These are phyloP conservation scores for Cryptocheilus praepositus DNA, from an alignment of 2,888 invertebrate genomes.

Conservation along the genomic window DNA sequence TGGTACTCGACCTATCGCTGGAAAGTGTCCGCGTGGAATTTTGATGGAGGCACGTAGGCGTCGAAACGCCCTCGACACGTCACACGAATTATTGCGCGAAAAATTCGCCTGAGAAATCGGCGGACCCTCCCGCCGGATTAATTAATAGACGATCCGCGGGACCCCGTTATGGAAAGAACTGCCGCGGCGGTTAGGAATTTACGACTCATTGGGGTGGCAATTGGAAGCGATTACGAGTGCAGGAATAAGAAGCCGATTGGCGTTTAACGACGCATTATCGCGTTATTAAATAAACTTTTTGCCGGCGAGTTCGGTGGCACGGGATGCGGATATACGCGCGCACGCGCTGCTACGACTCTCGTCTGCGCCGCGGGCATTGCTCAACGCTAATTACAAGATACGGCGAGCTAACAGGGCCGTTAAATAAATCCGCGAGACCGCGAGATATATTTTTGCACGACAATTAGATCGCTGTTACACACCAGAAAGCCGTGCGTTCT, in stretches of 20 bases:
- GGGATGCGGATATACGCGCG: background rate
- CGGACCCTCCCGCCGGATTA: too few relatives aligned
- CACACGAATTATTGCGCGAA: too few relatives aligned
- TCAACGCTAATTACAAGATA: constrained; percentile 28
- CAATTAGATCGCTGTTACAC: constrained; percentile 34
- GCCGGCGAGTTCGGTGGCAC: background rate
- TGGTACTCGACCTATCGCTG: constrained; percentile 17
- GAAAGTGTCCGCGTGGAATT: constrained; percentile 14
- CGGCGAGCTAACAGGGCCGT: constrained; percentile 9
- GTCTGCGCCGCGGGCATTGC: constrained; percentile 15
- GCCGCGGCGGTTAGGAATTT: background rate
- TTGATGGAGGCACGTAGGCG: constrained; percentile 11
- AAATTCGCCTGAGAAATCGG: too few relatives aligned
- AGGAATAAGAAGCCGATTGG: too few relatives aligned
- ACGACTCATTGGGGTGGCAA: background rate
- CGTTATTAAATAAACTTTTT: constrained; percentile 5
- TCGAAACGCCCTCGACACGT: too few relatives aligned
- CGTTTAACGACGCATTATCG: background rate
- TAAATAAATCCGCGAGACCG: constrained; percentile 24
- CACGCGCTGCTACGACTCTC: constrained; percentile 10
- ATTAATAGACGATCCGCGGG: too few relatives aligned
- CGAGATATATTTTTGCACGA: constrained; percentile 26
- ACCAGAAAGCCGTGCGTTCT: constrained; percentile 7
- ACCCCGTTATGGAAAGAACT: too few relatives aligned
- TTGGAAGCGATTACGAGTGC: background rate